Base-by-base conservation (phyloP, 2,797 vertebrate genomes). In the Pseudocheirus occidentalis region DNA sequence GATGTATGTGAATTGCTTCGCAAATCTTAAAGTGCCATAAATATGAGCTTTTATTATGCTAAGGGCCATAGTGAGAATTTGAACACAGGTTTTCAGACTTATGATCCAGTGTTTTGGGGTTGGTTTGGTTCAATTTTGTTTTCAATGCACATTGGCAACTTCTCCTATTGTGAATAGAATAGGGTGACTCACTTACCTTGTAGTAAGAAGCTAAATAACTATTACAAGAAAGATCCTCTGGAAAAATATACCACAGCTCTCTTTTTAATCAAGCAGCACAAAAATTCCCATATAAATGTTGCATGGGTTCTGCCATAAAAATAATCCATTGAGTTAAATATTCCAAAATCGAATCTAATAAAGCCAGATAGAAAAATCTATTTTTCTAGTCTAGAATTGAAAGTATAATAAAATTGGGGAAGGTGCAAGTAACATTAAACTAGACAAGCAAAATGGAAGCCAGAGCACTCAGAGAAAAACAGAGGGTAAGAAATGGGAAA, bases 301-400 rank as follows among this genome's bases (percentile, higher is more conserved):
- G 93, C 94, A 89, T 93, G 97, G 97, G 93, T 90, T 93, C 92
- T 96, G 97, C 94, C 92, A 96, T 94, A 97, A 97, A 98, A 98
- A 98, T 98, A 98, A 97, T 52, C 97, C 97, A 97, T 95, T 94
- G 97, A 95, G 94, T 97, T 95, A 98, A 98, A 98, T 97, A 98
- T 98, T 98, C 98, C 94, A 98, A 98, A 99, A 98, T 98, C 91
- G 56, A 98, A 98, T 97, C 97, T 98, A 98, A 98, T 98, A 98
- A 98, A 97, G 92, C 91, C 81, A 54, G 91, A 96, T 95, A 97
- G 97, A 98, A 98, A 98, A 98, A 98, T 98, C 98, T 96, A 98
- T 98, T 98, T 94, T 96, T 97, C 73, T 94, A 94, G 97, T 94
- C 98, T 97, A 96, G 97, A 98, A 98, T 97, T 96, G 97, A 98